These are phyloP conservation scores for Hypena proboscidalis DNA, from an alignment of 2,888 invertebrate genomes.

Conservation along the genomic window DNA sequence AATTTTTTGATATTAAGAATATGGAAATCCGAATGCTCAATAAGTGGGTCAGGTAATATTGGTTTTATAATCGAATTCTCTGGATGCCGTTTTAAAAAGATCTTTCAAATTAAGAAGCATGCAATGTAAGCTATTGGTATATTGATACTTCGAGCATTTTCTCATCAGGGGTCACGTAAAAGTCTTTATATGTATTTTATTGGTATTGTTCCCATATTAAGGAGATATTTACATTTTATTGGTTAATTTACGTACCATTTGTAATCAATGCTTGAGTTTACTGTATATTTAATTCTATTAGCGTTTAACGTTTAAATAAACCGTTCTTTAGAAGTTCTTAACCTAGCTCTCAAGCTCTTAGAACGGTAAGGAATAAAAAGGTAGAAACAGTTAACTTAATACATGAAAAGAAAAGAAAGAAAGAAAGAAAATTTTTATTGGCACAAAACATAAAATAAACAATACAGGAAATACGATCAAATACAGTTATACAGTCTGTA, in stretches of 20 bases:
- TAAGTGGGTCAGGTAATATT: background rate
- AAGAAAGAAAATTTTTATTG: too few relatives aligned
- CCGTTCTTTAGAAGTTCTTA: constrained; percentile 18
- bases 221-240: constrained; percentile 28
- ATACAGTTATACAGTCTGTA: too few relatives aligned
- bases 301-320: constrained; percentile 21
- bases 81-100: background rate
- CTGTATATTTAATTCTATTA: constrained; percentile 32
- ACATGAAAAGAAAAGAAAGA: too few relatives aligned
- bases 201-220: constrained; percentile 23
- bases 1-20: background rate
- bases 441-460: too few relatives aligned
- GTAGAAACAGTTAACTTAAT: constrained; percentile 15
- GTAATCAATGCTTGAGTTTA: constrained; percentile 16
- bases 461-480: too few relatives aligned
- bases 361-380: constrained; percentile 19
- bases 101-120: background rate
- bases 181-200: constrained; percentile 8
- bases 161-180: constrained; percentile 19
- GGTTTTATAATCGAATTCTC: background rate
- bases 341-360: too few relatives aligned
- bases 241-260: constrained; percentile 21
- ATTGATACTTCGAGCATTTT: constrained; percentile 13
- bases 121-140: background rate
- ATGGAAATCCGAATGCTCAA: background rate